Base-by-base conservation (phyloP, 2,113 vertebrate genomes). In the Arenaria interpres region DNA sequence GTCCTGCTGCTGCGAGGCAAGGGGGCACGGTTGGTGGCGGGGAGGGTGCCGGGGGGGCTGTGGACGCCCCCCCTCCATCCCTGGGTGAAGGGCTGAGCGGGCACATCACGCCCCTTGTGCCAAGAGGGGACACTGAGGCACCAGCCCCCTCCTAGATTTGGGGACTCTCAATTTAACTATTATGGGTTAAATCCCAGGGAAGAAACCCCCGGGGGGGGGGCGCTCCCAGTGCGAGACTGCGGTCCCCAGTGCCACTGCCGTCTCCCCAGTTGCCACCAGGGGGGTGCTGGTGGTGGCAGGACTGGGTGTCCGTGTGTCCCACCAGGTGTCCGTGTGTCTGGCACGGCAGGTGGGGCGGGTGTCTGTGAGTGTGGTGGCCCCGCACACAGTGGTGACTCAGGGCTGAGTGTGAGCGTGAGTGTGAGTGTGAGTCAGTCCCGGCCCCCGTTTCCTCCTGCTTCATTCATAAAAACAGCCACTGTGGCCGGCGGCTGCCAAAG, bases 401-500 rank as follows among this genome's bases (percentile, higher is more conserved):
- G 97, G 93, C 96, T 97, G 97, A 97, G 96, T 95, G 97, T 95
- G 97, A 43, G 41, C 41, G 97, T 95, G 97, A 95, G 98, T 37
- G 79, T 99, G 45, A 48, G 48, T 13, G 48, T 50, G 99, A 99
- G 94, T 99, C 99, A 99, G 98, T 68, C 0, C 2, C 93, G 39
- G 97, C 97, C 98, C 97, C 97, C 96, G 92, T 96, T 94, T 97
- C 97, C 96, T 95, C 94, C 94, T 6, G 69, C 96, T 98, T 95
- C 99, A 99, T 99, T 99, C 99, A 99, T 98, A 98, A 99, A 99
- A 83, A 88, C 22, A 46, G 59, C 83, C 88, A 28, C 96, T 79
- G 77, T 75, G 87, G 68, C 45, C 67, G 4, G 66, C 4, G 22
- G 72, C 88, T 89, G 95, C 95, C 94, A 11, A 79, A 60, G 72